Evolutionary conservation across 2,888 invertebrate genomes (phyloP).

Genomic region (Hydroisotoma schaefferi): DNA sequence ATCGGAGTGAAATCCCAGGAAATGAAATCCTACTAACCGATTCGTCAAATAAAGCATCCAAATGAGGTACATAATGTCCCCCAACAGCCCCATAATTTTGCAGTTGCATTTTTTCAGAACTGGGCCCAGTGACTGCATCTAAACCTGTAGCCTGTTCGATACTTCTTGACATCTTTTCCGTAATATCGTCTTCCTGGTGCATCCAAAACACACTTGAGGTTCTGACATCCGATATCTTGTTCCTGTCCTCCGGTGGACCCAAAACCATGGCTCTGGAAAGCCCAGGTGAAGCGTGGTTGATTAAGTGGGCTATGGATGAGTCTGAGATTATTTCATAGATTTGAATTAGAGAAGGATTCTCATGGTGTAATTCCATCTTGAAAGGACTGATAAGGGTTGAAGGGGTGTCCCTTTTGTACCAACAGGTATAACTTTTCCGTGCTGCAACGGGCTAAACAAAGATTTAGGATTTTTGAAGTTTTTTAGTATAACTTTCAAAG

Average conservation of each 20-base stretch:
- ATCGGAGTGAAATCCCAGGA: neutral
- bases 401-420: constrained; percentile 45
- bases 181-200: constrained; percentile 33
- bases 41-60: constrained; percentile 49
- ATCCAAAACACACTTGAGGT: constrained; percentile 53
- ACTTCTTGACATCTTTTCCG: too few species aligned
- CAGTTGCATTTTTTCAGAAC: constrained; percentile 51
- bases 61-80: constrained; percentile 56
- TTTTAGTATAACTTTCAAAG: too few species aligned
- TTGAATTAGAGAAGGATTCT: constrained; percentile 48
- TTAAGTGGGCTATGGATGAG: constrained; percentile 46
- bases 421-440: constrained; percentile 48
- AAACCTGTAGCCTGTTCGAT: too few species aligned
- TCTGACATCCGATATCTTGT: constrained; percentile 49
- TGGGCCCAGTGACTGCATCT: constrained; percentile 40
- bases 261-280: constrained; percentile 50
- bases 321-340: constrained; percentile 50
- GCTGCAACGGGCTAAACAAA: neutral
- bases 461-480: too few species aligned
- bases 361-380: constrained; percentile 49
- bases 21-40: constrained; percentile 14
- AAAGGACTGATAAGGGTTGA: constrained; percentile 48
- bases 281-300: constrained; percentile 45
- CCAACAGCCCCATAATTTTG: constrained; percentile 56
- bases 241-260: neutral